These are phyloP conservation scores for Himalopsyche tibetana DNA, from an alignment of 2,888 invertebrate genomes.

Conservation along the genomic window DNA sequence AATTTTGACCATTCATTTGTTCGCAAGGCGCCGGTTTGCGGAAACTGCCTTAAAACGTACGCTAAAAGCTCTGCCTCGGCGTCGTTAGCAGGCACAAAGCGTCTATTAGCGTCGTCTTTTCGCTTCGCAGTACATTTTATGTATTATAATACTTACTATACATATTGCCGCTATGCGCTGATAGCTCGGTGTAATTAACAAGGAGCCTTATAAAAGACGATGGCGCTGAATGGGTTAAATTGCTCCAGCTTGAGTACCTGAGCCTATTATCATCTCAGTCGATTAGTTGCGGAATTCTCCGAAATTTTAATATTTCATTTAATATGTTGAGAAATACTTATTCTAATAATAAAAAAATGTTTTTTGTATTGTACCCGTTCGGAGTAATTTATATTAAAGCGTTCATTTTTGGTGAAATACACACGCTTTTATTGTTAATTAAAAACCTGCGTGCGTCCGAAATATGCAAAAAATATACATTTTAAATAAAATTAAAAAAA, in stretches of 20 bases:
- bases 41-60: neutral
- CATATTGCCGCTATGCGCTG: neutral
- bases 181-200: slow-evolving; percentile 20
- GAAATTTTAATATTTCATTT: too few relatives aligned
- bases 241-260: neutral
- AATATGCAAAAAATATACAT: too few relatives aligned
- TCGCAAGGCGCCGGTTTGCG: neutral
- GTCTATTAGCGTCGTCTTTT: slow-evolving; percentile 27
- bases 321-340: too few relatives aligned
- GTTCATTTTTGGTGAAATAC: too few relatives aligned
- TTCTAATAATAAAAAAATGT: too few relatives aligned
- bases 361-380: too few relatives aligned
- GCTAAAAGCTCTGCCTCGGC: slow-evolving; percentile 25
- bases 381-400: too few relatives aligned
- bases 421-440: too few relatives aligned
- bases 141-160: neutral
- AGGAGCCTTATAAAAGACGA: slow-evolving; percentile 14
- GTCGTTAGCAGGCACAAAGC: slow-evolving; percentile 26
- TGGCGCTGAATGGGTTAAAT: slow-evolving; percentile 10
- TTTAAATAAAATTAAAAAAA: too few relatives aligned
- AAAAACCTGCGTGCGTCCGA: too few relatives aligned
- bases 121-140: slow-evolving; percentile 16
- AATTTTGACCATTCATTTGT: neutral
- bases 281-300: too few relatives aligned
- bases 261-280: too few relatives aligned